Conservation (phyloP, 2,888 invertebrate species). For the Leptopilina syphax region DNA sequence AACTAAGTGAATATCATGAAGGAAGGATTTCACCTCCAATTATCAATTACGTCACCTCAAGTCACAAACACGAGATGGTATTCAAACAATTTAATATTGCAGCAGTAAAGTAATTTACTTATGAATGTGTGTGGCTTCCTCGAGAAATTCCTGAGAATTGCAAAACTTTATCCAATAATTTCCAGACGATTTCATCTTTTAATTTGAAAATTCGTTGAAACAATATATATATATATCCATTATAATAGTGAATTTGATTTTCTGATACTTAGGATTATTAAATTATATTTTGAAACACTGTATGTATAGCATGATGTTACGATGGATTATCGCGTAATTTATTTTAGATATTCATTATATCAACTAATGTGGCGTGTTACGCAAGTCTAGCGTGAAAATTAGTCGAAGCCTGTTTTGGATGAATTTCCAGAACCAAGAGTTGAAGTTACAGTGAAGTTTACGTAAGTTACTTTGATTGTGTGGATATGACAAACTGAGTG, state of each 20-base stretch:
- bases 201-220: too few relatives aligned
- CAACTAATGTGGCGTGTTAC: neutral
- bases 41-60: slow-evolving; percentile 31
- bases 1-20: slow-evolving; percentile 27
- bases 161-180: neutral
- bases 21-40: slow-evolving; percentile 24
- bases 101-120: slow-evolving; percentile 16
- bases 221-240: too few relatives aligned
- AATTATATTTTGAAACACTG: neutral
- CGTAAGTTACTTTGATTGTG: slow-evolving; percentile 7
- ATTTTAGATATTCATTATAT: slow-evolving; percentile 4
- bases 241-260: too few relatives aligned
- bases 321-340: slow-evolving; percentile 16
- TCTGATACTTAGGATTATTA: too few relatives aligned
- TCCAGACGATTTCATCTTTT: neutral
- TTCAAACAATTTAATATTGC: slow-evolving; percentile 29
- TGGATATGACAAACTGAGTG: slow-evolving; percentile 7
- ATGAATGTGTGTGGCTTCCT: neutral
- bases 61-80: slow-evolving; percentile 34
- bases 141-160: neutral
- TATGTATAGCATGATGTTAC: neutral
- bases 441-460: slow-evolving; percentile 31
- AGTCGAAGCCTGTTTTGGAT: slow-evolving; percentile 26
- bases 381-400: slow-evolving; percentile 35
- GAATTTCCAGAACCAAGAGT: slow-evolving; percentile 24